Evolutionary conservation across 1,140 invertebrate species (phyloP).

Genomic region (Mycetomoellerius zeteki): DNA sequence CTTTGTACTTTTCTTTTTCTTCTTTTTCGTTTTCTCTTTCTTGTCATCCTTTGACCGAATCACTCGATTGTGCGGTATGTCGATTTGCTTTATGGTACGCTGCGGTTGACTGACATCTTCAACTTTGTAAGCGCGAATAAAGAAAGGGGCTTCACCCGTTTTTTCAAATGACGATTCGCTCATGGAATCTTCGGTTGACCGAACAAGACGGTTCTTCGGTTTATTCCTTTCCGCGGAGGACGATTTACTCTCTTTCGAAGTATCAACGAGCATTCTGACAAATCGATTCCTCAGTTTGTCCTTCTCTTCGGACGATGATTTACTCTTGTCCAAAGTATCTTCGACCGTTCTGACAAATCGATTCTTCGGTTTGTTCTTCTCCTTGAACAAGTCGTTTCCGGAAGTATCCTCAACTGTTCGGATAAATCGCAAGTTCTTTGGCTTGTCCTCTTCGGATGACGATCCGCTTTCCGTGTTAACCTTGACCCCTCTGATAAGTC

Average conservation of each 20-base stretch:
- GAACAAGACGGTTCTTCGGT: neutral
- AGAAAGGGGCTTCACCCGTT: neutral
- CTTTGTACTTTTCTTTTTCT: conserved; percentile 33
- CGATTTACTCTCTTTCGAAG: conserved; percentile 33
- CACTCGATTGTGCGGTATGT: conserved; percentile 47
- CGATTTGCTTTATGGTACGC: conserved; percentile 32
- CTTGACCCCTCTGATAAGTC: conserved; percentile 19
- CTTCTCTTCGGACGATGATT: conserved; percentile 60
- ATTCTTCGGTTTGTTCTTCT: conserved; percentile 38
- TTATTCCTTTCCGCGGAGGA: conserved; percentile 33
- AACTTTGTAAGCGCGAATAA: conserved; percentile 9
- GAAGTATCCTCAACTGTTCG: neutral
- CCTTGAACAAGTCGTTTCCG: conserved; percentile 3
- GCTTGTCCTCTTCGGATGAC: conserved; percentile 45
- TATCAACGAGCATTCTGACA: conserved; percentile 1
- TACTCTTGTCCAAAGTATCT: conserved; percentile 22
- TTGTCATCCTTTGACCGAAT: conserved; percentile 43
- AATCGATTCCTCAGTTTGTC: conserved; percentile 2
- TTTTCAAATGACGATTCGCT: conserved; percentile 44
- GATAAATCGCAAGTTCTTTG: neutral
- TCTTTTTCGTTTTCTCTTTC: conserved; percentile 37
- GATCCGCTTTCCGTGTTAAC: conserved; percentile 14
- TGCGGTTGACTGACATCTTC: conserved; percentile 41
- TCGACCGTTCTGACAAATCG: conserved; percentile 1
- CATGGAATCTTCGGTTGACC: neutral